Evolutionary conservation across 2,113 vertebrate genomes (phyloP).

Genomic region (Progne subis): DNA sequence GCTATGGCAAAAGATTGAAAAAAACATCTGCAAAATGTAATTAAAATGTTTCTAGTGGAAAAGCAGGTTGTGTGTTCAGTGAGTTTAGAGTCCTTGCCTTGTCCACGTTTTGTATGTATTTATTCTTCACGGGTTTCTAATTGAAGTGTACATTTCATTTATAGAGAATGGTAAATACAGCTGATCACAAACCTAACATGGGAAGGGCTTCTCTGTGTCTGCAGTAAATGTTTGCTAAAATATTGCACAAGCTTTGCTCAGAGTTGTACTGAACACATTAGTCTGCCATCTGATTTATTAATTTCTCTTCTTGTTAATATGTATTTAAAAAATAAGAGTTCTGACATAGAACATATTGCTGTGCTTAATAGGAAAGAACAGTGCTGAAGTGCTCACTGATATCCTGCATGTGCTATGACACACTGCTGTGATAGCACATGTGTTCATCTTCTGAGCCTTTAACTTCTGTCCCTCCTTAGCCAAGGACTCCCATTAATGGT

Average conservation of each 20-base stretch:
- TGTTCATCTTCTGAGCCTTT: not conserved
- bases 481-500: not conserved
- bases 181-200: not conserved
- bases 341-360: not conserved
- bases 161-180: not conserved
- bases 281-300: not conserved
- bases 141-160: not conserved
- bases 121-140: not conserved
- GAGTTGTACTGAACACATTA: not conserved
- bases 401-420: not conserved
- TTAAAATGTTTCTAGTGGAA: constrained; percentile 56
- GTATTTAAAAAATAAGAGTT: not conserved
- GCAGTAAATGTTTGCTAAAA: not conserved
- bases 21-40: constrained; percentile 67
- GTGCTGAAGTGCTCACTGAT: not conserved
- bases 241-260: not conserved
- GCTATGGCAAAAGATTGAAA: constrained; percentile 52
- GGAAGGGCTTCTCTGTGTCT: not conserved
- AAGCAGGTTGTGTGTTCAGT: constrained; percentile 24
- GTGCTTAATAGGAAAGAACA: not conserved
- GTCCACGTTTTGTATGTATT: constrained; percentile 5
- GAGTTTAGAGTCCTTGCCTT: constrained; percentile 28
- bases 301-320: not conserved
- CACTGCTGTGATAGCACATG: not conserved
- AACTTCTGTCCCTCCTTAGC: not conserved